These are phyloP conservation scores for Melanostoma mellinum DNA, from an alignment of 2,888 invertebrate species.

Conservation along the genomic window DNA sequence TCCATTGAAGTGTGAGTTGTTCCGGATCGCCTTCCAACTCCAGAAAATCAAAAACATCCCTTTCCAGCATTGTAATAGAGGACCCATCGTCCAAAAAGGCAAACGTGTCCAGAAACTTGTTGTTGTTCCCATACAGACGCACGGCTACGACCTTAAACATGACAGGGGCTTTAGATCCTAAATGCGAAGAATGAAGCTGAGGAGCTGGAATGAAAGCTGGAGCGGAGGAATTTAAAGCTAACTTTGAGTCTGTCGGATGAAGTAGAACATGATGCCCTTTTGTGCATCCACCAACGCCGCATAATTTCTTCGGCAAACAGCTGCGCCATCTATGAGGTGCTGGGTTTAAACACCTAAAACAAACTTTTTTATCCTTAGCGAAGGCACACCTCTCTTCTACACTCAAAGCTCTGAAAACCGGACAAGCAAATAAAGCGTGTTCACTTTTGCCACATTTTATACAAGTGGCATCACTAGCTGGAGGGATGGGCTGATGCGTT, in stretches of 20 bases:
- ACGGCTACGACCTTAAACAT: slow-evolving; percentile 26
- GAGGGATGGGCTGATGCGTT: slow-evolving; percentile 1
- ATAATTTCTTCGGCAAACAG: slow-evolving; percentile 6
- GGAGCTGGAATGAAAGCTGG: slow-evolving; percentile 6
- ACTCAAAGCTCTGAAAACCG: slow-evolving; percentile 10
- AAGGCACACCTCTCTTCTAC: not conserved
- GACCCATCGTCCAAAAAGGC: slow-evolving; percentile 32
- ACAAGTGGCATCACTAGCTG: not conserved
- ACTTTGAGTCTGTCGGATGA: not conserved
- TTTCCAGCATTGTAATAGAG: slow-evolving; percentile 10
- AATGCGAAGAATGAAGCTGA: slow-evolving; percentile 16
- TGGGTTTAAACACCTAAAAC: slow-evolving; percentile 16
- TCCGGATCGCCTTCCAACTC: slow-evolving; percentile 1
- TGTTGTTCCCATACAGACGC: slow-evolving; percentile 14
- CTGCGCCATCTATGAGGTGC: slow-evolving; percentile 11
- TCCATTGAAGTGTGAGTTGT: slow-evolving; percentile 28
- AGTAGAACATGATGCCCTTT: slow-evolving; percentile 9
- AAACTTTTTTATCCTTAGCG: not conserved
- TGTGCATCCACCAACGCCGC: not conserved
- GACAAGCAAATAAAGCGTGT: slow-evolving; percentile 8
- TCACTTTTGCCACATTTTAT: not conserved
- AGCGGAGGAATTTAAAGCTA: not conserved
- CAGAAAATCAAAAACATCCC: no score
- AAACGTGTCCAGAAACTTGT: slow-evolving; percentile 6
- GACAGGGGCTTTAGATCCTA: slow-evolving; percentile 1